phyloP scores from a whole-genome alignment of 2,113 vertebrate species.

The Hippoglossus stenolepis region DNA sequence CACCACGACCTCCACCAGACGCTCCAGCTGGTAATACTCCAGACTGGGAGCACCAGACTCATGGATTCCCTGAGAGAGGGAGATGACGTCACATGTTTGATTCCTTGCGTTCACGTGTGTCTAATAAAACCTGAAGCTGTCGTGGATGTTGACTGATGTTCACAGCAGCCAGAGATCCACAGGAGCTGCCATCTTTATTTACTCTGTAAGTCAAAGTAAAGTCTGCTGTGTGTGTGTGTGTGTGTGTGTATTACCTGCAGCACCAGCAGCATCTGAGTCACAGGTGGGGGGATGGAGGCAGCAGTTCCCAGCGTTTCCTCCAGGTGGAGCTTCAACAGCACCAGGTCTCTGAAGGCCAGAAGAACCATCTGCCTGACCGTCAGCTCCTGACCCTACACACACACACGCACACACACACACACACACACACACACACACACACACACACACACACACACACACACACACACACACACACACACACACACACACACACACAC shows the following conservation, averaged over 20 bases:
- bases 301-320: slow-evolving; percentile 83
- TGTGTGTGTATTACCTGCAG: slow-evolving; percentile 83
- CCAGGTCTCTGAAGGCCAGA: slow-evolving; percentile 92
- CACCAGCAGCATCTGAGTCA: slow-evolving; percentile 94
- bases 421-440: not conserved
- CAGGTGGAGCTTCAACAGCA: slow-evolving; percentile 90
- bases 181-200: too few species aligned
- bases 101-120: too few species aligned
- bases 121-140: too few species aligned
- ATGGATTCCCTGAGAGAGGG: slow-evolving; percentile 86
- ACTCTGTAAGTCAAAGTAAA: not conserved
- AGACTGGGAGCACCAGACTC: slow-evolving; percentile 86
- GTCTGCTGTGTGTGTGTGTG: not conserved
- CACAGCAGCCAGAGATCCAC: too few species aligned
- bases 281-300: slow-evolving; percentile 81
- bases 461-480: not conserved
- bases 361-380: slow-evolving; percentile 94
- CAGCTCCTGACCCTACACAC: slow-evolving; percentile 90
- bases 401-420: not conserved
- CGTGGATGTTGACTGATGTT: too few species aligned
- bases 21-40: slow-evolving; percentile 89
- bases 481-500: not conserved
- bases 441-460: not conserved
- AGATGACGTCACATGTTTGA: not conserved
- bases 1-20: slow-evolving; percentile 89